phyloP scores from a whole-genome alignment of 2,113 vertebrate species.

The Lutjanus erythropterus region DNA sequence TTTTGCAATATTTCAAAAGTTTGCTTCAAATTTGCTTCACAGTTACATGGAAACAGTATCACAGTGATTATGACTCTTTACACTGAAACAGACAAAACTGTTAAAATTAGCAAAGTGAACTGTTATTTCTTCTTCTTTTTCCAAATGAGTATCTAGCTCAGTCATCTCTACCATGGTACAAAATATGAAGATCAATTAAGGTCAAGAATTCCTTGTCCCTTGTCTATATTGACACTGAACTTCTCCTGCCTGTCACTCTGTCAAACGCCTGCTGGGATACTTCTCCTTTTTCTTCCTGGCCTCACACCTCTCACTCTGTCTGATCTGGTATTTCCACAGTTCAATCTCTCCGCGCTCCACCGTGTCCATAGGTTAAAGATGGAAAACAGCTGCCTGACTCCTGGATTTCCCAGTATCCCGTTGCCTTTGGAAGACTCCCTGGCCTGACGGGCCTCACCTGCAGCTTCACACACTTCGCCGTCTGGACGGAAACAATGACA shows the following conservation, averaged over 20 bases:
- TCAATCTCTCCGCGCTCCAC: conserved; percentile 24
- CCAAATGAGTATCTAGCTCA: neutral
- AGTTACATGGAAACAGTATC: too few species aligned
- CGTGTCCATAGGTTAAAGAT: conserved; percentile 53
- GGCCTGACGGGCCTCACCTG: conserved; percentile 44
- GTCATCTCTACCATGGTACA: neutral
- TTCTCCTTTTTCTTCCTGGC: conserved; percentile 13
- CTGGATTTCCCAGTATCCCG: conserved; percentile 62
- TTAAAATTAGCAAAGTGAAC: neutral
- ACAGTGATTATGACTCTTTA: neutral
- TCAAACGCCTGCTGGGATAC: conserved; percentile 7
- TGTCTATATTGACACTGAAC: conserved; percentile 21
- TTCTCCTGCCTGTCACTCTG: conserved; percentile 5
- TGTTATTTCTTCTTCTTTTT: neutral
- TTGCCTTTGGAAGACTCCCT: conserved; percentile 44
- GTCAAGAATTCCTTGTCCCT: neutral
- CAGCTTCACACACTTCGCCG: conserved; percentile 42
- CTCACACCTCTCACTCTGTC: conserved; percentile 41
- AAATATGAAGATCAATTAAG: neutral
- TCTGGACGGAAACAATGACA: conserved; percentile 71
- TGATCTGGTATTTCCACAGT: conserved; percentile 53
- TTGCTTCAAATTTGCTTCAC: too few species aligned
- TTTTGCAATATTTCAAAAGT: too few species aligned
- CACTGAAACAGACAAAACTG: neutral
- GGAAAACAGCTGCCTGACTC: conserved; percentile 68